These are phyloP conservation scores for Erebia epiphron DNA, from an alignment of 2,888 invertebrate species.

Conservation along the genomic window DNA sequence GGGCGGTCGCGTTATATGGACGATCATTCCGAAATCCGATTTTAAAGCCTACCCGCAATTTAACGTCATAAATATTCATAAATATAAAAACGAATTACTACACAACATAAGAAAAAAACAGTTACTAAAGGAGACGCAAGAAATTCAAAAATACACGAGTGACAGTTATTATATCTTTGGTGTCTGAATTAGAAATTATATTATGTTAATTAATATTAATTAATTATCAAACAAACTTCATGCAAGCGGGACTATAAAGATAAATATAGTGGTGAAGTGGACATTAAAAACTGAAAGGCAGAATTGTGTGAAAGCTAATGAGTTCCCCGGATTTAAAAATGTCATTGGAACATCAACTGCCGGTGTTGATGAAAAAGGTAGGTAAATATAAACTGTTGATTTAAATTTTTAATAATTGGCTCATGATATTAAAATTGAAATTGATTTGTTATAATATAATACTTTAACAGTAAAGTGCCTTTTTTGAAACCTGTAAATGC, in stretches of 20 bases:
- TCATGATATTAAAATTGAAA: neutral
- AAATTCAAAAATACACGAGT: conserved; percentile 51
- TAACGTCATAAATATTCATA: conserved; percentile 20
- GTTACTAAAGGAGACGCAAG: neutral
- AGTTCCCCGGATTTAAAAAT: conserved; percentile 70
- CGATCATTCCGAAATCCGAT: conserved; percentile 39
- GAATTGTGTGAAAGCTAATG: conserved; percentile 46
- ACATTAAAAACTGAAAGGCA: neutral
- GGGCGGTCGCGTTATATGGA: conserved; percentile 60
- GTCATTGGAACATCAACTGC: conserved; percentile 74
- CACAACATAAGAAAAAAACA: neutral
- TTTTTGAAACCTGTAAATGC: neutral
- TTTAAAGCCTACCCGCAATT: conserved; percentile 43
- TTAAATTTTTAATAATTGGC: neutral
- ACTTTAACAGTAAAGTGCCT: too few relatives aligned
- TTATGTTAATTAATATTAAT: conserved; percentile 37
- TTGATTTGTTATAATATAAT: too few relatives aligned
- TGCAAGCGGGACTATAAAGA: conserved; percentile 53
- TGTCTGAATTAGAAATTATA: conserved; percentile 56
- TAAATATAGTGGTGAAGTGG: conserved; percentile 39
- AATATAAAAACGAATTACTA: conserved; percentile 26
- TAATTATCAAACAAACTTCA: conserved; percentile 50
- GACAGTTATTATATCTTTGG: conserved; percentile 67
- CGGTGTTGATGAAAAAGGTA: conserved; percentile 76
- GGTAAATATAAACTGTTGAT: conserved; percentile 22